Percentiles rank a stretch among this genome's conserved stretches.
phyloP scores from a whole-genome alignment of 2,113 vertebrate species.

The Origma solitaria region DNA sequence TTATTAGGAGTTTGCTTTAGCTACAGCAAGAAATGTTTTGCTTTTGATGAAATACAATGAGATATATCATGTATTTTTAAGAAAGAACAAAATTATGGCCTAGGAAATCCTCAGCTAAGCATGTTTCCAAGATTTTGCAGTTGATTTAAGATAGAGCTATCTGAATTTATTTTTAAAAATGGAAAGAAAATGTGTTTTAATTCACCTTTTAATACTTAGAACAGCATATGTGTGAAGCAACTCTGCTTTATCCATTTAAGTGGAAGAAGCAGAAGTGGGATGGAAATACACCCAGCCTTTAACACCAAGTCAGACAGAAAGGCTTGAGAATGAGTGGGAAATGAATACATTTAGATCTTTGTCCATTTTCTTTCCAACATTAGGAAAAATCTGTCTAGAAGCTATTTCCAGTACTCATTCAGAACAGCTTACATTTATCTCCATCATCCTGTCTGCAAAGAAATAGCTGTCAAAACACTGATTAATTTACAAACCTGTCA shows the following conservation, averaged over 20 bases:
- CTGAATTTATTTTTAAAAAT: background rate
- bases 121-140: background rate
- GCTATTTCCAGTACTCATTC: background rate
- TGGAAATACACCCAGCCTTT: background rate
- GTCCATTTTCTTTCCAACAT: background rate
- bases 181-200: background rate
- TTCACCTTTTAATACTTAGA: background rate
- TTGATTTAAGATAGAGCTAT: background rate
- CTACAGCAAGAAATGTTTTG: background rate
- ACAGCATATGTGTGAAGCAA: background rate
- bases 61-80: background rate
- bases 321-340: background rate
- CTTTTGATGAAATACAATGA: background rate
- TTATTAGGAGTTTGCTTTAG: background rate
- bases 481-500: conserved; percentile 76
- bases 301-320: background rate
- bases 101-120: background rate
- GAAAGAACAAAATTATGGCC: background rate
- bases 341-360: background rate
- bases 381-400: background rate
- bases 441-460: background rate
- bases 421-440: background rate
- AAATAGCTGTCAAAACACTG: background rate
- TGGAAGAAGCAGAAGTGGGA: background rate
- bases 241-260: background rate